Evolutionary conservation across 2,888 invertebrate genomes (phyloP).

Genomic region (Lithophane semibrunnea): DNA sequence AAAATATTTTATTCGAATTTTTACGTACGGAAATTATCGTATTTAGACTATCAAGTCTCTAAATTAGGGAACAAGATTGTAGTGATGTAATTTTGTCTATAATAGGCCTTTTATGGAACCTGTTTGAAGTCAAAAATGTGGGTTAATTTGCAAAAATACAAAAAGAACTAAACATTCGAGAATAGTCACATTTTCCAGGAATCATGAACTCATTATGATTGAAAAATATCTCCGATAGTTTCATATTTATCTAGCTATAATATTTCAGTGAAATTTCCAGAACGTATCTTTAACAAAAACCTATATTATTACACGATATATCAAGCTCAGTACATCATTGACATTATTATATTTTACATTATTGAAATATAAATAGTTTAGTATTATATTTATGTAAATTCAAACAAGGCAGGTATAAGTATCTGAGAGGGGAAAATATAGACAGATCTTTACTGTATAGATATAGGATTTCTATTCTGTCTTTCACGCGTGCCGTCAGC

Average conservation of each 20-base stretch:
- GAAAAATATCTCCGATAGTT: conserved; percentile 39
- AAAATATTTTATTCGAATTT: conserved; percentile 57
- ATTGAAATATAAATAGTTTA: conserved; percentile 12
- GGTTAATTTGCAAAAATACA: neutral
- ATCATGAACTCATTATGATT: conserved; percentile 21
- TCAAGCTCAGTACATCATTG: conserved; percentile 42
- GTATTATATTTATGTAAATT: conserved; percentile 50
- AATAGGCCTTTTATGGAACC: neutral
- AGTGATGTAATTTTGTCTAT: neutral
- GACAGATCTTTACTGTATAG: conserved; percentile 15
- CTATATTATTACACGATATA: conserved; percentile 14
- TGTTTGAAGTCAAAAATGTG: neutral
- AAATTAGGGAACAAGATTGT: neutral
- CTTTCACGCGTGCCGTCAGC: conserved; percentile 46
- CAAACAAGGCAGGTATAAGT: neutral
- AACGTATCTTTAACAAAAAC: conserved; percentile 6
- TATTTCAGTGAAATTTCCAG: conserved; percentile 6
- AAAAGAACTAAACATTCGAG: neutral
- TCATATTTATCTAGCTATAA: conserved; percentile 14
- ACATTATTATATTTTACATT: conserved; percentile 37
- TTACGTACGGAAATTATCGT: neutral
- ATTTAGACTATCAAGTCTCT: neutral
- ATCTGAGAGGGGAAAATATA: conserved; percentile 38
- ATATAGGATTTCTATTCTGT: conserved; percentile 30
- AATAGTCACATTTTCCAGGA: neutral